phyloP scores from a whole-genome alignment of 2,888 invertebrate genomes.

The Orthosia gothica region DNA sequence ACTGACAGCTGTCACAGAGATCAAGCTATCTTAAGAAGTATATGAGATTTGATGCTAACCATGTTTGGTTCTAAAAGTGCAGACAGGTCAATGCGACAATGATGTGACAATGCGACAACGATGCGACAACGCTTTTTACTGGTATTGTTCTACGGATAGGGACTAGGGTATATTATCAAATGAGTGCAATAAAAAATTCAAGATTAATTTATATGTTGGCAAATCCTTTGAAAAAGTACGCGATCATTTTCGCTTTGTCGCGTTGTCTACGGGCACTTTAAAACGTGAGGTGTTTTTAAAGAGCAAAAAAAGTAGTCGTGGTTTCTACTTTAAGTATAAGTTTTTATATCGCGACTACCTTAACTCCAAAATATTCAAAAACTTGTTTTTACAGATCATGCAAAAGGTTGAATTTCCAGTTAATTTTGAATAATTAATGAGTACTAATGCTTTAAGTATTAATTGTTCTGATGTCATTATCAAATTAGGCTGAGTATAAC shows the following conservation, averaged over 20 bases:
- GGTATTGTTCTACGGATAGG: too few relatives aligned
- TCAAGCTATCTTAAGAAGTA: too few relatives aligned
- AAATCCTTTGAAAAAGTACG: too few relatives aligned
- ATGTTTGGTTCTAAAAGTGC: neutral
- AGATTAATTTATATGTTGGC: too few relatives aligned
- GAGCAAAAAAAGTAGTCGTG: neutral
- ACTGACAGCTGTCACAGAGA: too few relatives aligned
- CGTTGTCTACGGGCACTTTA: too few relatives aligned
- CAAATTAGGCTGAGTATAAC: neutral
- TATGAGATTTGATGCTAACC: neutral
- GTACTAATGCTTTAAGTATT: neutral
- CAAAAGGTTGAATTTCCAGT: neutral
- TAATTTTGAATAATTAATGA: conserved; percentile 10
- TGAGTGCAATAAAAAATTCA: too few relatives aligned
- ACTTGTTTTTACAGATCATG: conserved; percentile 7
- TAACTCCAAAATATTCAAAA: conserved; percentile 19
- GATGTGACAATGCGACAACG: too few relatives aligned
- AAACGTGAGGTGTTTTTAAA: neutral
- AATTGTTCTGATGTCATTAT: neutral
- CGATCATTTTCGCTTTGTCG: too few relatives aligned
- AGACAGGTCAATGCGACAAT: too few relatives aligned
- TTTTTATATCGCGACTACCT: conserved; percentile 1
- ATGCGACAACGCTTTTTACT: too few relatives aligned
- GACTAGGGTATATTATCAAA: too few relatives aligned
- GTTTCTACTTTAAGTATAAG: neutral